Evolutionary conservation across 2,797 vertebrate species (phyloP), one percentile per base, ranked within the genome.

Genomic region (Denticeps clupeoides): DNA sequence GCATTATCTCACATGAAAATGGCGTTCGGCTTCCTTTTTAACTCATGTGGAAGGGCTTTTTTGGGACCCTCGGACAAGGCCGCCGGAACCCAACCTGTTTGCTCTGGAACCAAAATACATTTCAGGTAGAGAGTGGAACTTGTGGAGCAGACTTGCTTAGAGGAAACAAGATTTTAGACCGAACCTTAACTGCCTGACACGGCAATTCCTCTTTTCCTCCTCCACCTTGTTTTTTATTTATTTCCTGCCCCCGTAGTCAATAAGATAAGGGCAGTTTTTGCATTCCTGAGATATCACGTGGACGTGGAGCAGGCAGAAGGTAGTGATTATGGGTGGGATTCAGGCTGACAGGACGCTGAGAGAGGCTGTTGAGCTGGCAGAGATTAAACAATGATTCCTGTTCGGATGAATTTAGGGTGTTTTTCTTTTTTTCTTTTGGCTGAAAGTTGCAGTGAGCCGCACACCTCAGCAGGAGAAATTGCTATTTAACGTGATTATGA

Each of bases 1-100:
- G 75, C 72, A 73, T 81, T 80, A 80, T 77, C 69, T 61, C 64
- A 67, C 62, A 67, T 70, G 67, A 63, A 18, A 69, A 70, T 72
- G 62, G 59, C 62, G 58, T 64, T 64, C 32, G 40, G 68, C 74
- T 76, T 81, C 70, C 73, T 78, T 67, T 80, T 74, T 77, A n/a
- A 71, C 74, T 67, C 72, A 59, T 65, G 74, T 65, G 68, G 76
- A 75, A 64, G 70, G 64, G 73, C 67, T 56, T 72, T 74, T 77
- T 74, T 71, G 70, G 72, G 52, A 5, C 48, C 12, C 46, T 12
- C 7, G 27, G 37, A 27, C 47, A 38, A 22, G 21, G 52, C 49
- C 21, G n/a, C 15, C 10, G 25, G 5, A 38, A 41, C 55, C 56
- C 49, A n/a, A 72, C 58, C 67, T 65, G 65, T 71, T 63, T 61